Evolutionary conservation across 2,113 vertebrate genomes (phyloP).

Genomic region (Engraulis encrasicolus): DNA sequence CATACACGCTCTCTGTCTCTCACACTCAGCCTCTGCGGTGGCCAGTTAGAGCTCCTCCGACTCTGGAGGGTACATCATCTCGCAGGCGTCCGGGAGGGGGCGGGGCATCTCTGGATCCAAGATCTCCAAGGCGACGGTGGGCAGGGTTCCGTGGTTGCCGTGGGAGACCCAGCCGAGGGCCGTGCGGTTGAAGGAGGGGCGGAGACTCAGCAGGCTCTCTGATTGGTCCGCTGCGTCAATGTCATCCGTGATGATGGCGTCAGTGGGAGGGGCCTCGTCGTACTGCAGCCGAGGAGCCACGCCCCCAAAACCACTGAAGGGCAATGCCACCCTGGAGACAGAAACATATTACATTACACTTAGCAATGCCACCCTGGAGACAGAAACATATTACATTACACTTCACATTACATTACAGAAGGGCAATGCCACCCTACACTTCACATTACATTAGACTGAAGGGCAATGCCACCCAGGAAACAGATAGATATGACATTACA

Average conservation of each 20-base stretch:
- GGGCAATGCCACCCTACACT: too few species aligned
- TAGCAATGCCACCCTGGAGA: too few species aligned
- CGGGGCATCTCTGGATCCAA: too few species aligned
- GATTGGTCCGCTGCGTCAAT: conserved; percentile 75
- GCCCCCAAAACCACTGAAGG: conserved; percentile 91
- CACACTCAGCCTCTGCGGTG: too few species aligned
- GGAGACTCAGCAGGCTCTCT: conserved; percentile 69
- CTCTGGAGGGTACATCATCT: conserved; percentile 83
- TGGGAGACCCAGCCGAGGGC: conserved; percentile 86
- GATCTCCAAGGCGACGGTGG: conserved; percentile 69
- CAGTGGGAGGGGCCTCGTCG: conserved; percentile 75
- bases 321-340: conserved; percentile 87
- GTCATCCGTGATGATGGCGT: too few species aligned
- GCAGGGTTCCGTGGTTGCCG: conserved; percentile 72
- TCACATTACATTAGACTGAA: too few species aligned
- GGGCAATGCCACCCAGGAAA: too few species aligned
- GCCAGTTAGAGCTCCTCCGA: conserved; percentile 92
- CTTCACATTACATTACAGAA: too few species aligned
- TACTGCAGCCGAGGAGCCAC: conserved; percentile 79
- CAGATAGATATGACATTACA: too few species aligned
- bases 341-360: conserved; percentile 39
- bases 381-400: too few species aligned
- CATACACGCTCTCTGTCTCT: too few species aligned
- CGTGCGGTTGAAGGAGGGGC: conserved; percentile 92
- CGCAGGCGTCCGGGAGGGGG: too few species aligned